These are phyloP conservation scores for Noctua pronuba DNA, from an alignment of 2,888 invertebrate species.

Conservation along the genomic window DNA sequence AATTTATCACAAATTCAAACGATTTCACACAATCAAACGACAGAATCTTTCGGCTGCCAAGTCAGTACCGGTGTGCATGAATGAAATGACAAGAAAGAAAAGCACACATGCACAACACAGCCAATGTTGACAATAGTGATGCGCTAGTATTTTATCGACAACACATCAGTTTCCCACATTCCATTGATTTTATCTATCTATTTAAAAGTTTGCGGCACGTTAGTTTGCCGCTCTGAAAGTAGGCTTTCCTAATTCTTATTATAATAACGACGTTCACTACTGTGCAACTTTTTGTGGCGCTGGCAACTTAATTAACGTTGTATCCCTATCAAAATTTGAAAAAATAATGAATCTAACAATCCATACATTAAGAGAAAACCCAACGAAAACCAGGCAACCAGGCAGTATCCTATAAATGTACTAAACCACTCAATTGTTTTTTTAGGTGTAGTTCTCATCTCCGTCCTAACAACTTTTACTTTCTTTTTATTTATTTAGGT, in stretches of 20 bases:
- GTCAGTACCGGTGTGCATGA: slow-evolving; percentile 18
- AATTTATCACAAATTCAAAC: slow-evolving; percentile 33
- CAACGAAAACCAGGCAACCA: background rate
- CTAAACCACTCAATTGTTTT: background rate
- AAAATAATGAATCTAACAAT: background rate
- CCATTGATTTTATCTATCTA: background rate
- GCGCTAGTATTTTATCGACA: background rate
- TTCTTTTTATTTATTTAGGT: too few species aligned
- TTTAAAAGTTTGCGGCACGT: background rate
- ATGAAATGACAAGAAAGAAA: slow-evolving; percentile 30
- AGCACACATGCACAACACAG: slow-evolving; percentile 11
- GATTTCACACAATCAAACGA: slow-evolving; percentile 37
- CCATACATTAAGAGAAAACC: background rate
- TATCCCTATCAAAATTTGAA: background rate
- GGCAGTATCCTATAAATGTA: background rate
- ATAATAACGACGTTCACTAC: background rate
- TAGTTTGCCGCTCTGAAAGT: background rate
- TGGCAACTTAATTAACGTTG: background rate
- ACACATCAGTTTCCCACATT: background rate
- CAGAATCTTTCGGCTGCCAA: slow-evolving; percentile 31
- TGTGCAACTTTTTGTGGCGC: background rate
- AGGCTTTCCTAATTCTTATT: background rate
- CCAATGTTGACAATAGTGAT: background rate
- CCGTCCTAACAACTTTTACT: background rate
- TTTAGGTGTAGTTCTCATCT: background rate